These are phyloP conservation scores for Rattus norvegicus DNA, from an alignment of 2,113 vertebrate species.

Conservation along the genomic window DNA sequence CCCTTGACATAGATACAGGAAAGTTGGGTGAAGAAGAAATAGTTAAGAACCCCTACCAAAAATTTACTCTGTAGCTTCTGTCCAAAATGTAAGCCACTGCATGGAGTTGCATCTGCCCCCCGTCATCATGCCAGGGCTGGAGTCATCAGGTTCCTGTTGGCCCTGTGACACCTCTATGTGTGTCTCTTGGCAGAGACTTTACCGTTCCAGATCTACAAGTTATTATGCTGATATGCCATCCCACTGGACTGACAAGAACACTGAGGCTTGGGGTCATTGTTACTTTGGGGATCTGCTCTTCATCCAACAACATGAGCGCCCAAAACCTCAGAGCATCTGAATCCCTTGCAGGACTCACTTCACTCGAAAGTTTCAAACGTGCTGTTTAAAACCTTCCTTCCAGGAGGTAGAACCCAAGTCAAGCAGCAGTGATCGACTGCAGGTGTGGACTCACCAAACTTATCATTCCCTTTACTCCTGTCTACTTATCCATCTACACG, in stretches of 20 bases:
- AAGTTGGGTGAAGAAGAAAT: not conserved
- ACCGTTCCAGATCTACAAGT: not conserved
- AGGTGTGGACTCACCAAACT: not conserved
- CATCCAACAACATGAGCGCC: not conserved
- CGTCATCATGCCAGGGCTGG: not conserved
- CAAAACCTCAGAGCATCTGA: not conserved
- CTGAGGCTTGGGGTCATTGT: not conserved
- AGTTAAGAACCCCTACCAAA: not conserved
- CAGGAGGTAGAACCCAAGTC: not conserved
- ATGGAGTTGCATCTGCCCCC: not conserved
- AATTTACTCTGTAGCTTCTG: no score
- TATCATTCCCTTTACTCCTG: not conserved
- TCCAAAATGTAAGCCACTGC: not conserved
- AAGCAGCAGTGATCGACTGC: not conserved
- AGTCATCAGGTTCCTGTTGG: accelerated
- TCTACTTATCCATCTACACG: not conserved
- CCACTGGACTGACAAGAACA: not conserved
- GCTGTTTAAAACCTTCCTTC: not conserved
- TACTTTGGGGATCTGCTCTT: not conserved
- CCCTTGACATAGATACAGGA: not conserved
- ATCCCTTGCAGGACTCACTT: not conserved
- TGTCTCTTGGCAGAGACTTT: not conserved
- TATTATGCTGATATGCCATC: not conserved
- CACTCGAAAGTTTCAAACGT: not conserved
- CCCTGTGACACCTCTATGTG: not conserved